Base-by-base conservation (phyloP, 2,888 invertebrate genomes). In the Lissonota sp. region DNA sequence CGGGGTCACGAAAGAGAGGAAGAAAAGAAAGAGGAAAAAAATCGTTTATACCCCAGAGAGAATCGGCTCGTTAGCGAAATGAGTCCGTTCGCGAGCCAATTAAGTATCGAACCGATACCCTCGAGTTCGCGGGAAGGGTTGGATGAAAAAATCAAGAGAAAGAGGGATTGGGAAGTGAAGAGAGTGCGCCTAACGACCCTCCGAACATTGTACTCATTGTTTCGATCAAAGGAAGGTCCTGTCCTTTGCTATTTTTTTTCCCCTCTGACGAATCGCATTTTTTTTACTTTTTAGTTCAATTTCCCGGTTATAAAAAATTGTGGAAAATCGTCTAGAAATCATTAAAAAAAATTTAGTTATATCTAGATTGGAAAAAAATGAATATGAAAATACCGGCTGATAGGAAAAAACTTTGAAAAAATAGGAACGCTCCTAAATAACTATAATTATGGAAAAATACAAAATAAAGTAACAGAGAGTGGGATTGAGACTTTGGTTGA, bases 171-270 rank as follows among this genome's bases (percentile, higher is more conserved):
- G 3, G 66, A 74, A 58, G 55, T n/a, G 64, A 40, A 51, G 44
- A 66, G 60, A 81, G 77, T 71, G 71, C 64, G 67, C 77, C 82
- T 84, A 84, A 84, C 84, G 84, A 84, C 81, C 83, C 83, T 70
- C 81, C 80, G 84, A 83, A 84, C 83, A 84, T 84, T 84, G 82
- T 84, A 83, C 81, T 84, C 84, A 84, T 84, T 84, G 84, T 84
- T 26, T 84, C 77, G 82, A 73, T 73, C 75, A 74, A 83, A 83
- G 79, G 80, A 79, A 79, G 76, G 77, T 70, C 69, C 58, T 64
- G 78, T 71, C 60, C 53, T 58, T 63, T 53, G 72, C 76, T 44
- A 66, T 46, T 73, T 69, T 74, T 55, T 53, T 42, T 69, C 46
- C 12, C 57, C 44, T 39, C 42, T 44, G 58, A 57, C 51, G 42